Base-by-base conservation (phyloP, 1,140 invertebrate species). In the Atta texana region DNA sequence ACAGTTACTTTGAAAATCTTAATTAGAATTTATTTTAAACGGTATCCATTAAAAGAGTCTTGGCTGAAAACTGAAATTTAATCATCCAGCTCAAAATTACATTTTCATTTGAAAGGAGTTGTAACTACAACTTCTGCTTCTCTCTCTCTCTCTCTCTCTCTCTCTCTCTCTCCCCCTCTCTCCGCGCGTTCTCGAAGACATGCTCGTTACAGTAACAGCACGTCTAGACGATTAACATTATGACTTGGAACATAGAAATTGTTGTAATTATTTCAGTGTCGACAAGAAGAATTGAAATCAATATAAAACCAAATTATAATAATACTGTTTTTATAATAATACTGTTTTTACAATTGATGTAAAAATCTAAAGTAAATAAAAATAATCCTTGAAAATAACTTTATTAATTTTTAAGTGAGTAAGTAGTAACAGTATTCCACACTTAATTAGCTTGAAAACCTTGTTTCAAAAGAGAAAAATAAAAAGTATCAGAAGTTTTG, bases 171-270 rank as follows among this genome's bases (percentile, higher is more conserved):
- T 8, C 39, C 6, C 39, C 10, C 39, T 44, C 1, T 2, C 7
- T 18, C 4, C 1, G 18, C 16, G 28, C 21, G 51, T 31, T 87
- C 84, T 85, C 57, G 31, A 71, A 81, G 12, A 24, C 12, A n/a
- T 49, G 24, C 39, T 87, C 87, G 39, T 82, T 89, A 81, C 28
- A 71, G 39, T 16, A 85, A 69, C 28, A 44, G 44, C 34, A 82
- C 18, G 18, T 64, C 14, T 66, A 66, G 49, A 6, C 51, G 28
- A 89, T 85, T 77, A 89, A 89, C 63, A 82, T 89, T 86, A 89
- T 21, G 69, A 57, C 24, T 21, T 53, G 21, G 16, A 86, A 63
- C 16, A 8, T 72, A 51, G 16, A 39, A 6, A 5, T 34, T 64
- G 6, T 44, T 77, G 34, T 44, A 34, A 8, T 10, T 53, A n/a